A percentile compares a stretch with the other conserved stretches of the same genome.
Conservation (phyloP, 2,113 vertebrate species). For the Setophaga coronata region DNA sequence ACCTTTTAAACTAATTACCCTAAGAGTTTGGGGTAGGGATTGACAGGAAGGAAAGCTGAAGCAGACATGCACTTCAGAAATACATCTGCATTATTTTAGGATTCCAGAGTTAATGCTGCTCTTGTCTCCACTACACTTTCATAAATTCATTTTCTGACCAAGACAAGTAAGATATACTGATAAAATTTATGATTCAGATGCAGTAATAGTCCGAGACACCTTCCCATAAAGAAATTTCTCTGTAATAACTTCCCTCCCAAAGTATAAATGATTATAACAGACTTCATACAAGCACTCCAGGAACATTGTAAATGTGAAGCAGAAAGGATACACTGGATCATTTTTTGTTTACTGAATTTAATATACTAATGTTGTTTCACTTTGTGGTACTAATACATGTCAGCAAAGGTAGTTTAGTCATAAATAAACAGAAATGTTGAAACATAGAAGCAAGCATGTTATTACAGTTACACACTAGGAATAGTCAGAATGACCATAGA, state of each 20-base stretch:
- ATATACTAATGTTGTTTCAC: neutral
- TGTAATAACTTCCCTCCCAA: neutral
- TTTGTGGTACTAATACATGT: neutral
- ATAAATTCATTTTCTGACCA: neutral
- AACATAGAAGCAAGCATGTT: neutral
- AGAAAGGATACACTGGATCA: neutral
- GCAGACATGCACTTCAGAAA: rapidly evolving
- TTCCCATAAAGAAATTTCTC: neutral
- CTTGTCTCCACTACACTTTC: neutral
- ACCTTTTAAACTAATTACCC: neutral
- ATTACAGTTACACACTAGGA: neutral
- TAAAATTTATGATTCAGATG: neutral
- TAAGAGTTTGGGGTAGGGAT: neutral
- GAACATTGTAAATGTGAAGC: neutral
- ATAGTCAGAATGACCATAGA: neutral
- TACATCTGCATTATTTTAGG: neutral
- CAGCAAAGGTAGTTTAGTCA: neutral
- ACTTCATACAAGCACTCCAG: neutral
- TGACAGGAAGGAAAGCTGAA: neutral
- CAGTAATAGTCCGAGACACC: neutral
- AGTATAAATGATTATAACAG: neutral
- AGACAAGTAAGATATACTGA: neutral
- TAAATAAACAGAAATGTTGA: neutral
- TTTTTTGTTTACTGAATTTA: neutral
- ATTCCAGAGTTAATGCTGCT: neutral